Evolutionary conservation across 2,797 vertebrate genomes (phyloP), one percentile per base, ranked within the genome.

Genomic region (Gastrophryne carolinensis): DNA sequence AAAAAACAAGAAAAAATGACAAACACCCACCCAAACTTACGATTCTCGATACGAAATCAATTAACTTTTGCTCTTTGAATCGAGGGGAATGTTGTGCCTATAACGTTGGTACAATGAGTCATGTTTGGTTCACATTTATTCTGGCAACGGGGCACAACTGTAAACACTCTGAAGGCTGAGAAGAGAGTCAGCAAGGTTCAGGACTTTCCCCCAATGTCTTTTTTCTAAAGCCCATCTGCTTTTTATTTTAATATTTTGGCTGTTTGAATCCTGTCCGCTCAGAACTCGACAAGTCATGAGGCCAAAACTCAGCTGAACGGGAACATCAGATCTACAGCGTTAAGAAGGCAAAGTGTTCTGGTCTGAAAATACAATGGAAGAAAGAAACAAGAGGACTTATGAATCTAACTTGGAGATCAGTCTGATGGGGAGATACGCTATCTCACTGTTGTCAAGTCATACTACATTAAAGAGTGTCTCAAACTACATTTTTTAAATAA

Each of bases 241-340:
- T 67, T 52, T 69, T 61, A 69, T 75, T 75, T 65, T 68, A 39
- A 27, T 74, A 67, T 61, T 52, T 67, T 37, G 13, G 24, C 39
- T 52, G 6, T 27, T 67, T 67, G 39, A 23, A 67, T 21, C 27
- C 39, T 2, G 3, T 39, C 29, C 17, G 32, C 3, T 5, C 11
- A 11, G 17, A 21, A 2, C 15, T 4, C 39, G 64, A 64, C 73
- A 75, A 53, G 15, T 29, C 6, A 39, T 11, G 3, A 17, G 60
- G 53, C 73, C 73, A 75, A 67, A 74, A 21, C 47, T 39, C 15
- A 1, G 35, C 64, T 13, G 62, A 49, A 24, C 6, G 62, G 47
- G 62, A 29, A 49, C 19, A 44, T 44, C 15, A 4, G 23, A 47
- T 63, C 63, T 54, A 41, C 49, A 32, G 5, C 27, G 24, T 47